Evolutionary conservation across 2,888 invertebrate species (phyloP).

Genomic region (Lingula anatina): DNA sequence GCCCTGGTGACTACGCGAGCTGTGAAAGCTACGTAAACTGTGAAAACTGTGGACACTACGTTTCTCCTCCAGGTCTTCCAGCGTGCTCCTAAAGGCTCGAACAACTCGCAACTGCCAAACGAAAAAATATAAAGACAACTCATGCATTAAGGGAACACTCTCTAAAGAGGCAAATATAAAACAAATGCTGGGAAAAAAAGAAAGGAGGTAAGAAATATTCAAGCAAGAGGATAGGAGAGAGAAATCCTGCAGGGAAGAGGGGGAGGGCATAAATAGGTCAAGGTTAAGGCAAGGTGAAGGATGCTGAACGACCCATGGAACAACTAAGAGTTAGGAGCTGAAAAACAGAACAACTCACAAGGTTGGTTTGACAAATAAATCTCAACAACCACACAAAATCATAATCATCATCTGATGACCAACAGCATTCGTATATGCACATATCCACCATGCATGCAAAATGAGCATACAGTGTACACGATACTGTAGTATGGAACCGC

Average conservation of each 20-base stretch:
- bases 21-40: slow-evolving; percentile 45
- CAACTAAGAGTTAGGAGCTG: too few species aligned
- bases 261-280: not conserved
- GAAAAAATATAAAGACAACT: slow-evolving; percentile 23
- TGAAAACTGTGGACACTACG: slow-evolving; percentile 88
- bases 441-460: too few species aligned
- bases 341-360: too few species aligned
- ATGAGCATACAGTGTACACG: too few species aligned
- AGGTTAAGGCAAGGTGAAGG: not conserved
- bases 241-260: not conserved
- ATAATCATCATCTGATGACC: too few species aligned
- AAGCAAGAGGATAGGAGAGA: not conserved
- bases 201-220: not conserved
- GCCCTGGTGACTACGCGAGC: slow-evolving; percentile 72
- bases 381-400: too few species aligned
- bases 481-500: too few species aligned
- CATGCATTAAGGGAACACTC: too few species aligned
- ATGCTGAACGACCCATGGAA: too few species aligned
- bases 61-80: slow-evolving; percentile 99
- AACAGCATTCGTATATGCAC: too few species aligned
- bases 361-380: too few species aligned
- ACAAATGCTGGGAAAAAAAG: not conserved
- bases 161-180: too few species aligned
- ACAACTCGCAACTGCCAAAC: slow-evolving; percentile 98
- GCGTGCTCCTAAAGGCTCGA: slow-evolving; percentile 98